phyloP scores from a whole-genome alignment of 2,888 invertebrate genomes.

The Pandemis heparana region DNA sequence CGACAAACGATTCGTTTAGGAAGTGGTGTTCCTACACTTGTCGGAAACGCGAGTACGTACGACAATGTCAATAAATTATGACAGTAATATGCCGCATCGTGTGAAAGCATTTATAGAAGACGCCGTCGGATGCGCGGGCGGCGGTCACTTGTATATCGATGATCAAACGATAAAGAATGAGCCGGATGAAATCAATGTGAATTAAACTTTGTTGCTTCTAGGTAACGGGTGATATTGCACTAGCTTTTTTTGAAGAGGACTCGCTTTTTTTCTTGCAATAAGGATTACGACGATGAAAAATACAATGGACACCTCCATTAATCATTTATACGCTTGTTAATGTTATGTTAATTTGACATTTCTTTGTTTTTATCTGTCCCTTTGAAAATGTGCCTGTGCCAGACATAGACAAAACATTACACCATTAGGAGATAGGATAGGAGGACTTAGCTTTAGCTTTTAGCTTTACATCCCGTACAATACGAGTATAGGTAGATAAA shows the following conservation, averaged over 20 bases:
- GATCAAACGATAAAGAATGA: constrained; percentile 12
- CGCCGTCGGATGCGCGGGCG: constrained; percentile 1
- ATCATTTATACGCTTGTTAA: no score
- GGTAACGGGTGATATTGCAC: not conserved
- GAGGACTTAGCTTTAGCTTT: no score
- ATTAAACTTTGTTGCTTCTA: not conserved
- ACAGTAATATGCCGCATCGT: not conserved
- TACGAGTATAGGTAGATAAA: no score
- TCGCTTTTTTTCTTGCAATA: not conserved
- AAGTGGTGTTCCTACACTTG: constrained; percentile 7
- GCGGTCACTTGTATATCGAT: constrained; percentile 3
- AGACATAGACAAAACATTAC: no score
- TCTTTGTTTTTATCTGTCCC: no score
- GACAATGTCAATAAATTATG: constrained; percentile 7
- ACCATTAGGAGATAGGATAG: no score
- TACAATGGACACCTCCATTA: no score
- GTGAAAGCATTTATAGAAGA: constrained; percentile 6
- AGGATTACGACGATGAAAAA: no score
- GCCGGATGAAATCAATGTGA: not conserved
- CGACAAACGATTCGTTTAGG: not conserved
- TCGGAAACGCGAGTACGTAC: constrained; percentile 11
- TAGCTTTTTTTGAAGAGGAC: not conserved
- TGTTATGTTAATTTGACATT: no score
- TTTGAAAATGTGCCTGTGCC: no score
- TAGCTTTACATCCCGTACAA: no score